Conservation (phyloP, 2,888 invertebrate genomes). For the Notodromas monacha region DNA sequence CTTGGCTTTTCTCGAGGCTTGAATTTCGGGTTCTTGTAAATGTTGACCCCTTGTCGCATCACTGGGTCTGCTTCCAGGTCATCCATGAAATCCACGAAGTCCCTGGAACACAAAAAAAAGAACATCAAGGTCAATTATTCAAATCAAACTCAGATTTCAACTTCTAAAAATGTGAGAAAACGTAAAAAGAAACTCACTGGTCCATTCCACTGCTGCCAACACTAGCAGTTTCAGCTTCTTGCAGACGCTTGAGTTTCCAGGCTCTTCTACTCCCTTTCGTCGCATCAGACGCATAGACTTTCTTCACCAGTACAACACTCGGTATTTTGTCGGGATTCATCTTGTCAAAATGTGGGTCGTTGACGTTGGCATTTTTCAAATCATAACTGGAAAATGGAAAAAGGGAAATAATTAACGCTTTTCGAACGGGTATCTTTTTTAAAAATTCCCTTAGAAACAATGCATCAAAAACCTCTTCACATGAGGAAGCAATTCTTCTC, state of each 20-base stretch:
- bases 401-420: neutral
- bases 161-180: constrained; percentile 11
- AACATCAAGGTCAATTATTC: constrained; percentile 12
- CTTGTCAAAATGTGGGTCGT: constrained; percentile 57
- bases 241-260: constrained; percentile 74
- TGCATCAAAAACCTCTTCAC: too few species aligned
- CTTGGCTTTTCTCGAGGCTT: constrained; percentile 9
- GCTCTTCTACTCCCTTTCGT: constrained; percentile 33
- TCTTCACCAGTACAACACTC: constrained; percentile 79
- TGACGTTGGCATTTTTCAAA: constrained; percentile 58
- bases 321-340: constrained; percentile 30
- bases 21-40: constrained; percentile 37
- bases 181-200: constrained; percentile 5
- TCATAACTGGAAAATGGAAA: constrained; percentile 31
- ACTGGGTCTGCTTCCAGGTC: constrained; percentile 82
- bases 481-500: too few species aligned
- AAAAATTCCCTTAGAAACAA: too few species aligned
- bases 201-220: constrained; percentile 14
- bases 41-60: constrained; percentile 64
- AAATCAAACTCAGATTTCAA: constrained; percentile 8
- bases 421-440: too few species aligned
- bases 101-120: too few species aligned
- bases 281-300: constrained; percentile 36
- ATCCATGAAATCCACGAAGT: constrained; percentile 78
- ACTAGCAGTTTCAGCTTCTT: constrained; percentile 16